Evolutionary conservation across 2,888 invertebrate genomes (phyloP).

Genomic region (Ferdinandea cuprea): DNA sequence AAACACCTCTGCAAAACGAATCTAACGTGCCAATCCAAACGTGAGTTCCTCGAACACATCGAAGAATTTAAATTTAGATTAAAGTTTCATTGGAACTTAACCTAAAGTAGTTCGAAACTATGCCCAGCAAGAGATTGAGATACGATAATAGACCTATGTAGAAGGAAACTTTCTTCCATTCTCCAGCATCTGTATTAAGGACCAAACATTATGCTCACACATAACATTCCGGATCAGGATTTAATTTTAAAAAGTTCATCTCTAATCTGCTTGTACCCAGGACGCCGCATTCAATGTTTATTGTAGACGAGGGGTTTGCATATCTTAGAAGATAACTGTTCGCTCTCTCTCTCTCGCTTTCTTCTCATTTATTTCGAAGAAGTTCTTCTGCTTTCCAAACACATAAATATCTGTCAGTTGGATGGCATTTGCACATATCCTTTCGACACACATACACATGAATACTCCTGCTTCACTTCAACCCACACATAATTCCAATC

Average conservation of each 20-base stretch:
- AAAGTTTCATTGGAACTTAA: conserved; percentile 42
- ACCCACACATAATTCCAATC: conserved; percentile 4
- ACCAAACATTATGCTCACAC: conserved; percentile 7
- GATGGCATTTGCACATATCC: conserved; percentile 69
- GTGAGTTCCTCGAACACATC: conserved; percentile 2
- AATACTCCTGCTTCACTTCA: background rate
- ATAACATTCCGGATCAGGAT: conserved; percentile 64
- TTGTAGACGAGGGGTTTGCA: conserved; percentile 65
- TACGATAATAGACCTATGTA: conserved; percentile 14
- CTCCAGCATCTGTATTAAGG: conserved; percentile 21
- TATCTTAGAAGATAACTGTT: conserved; percentile 42
- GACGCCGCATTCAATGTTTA: conserved; percentile 58
- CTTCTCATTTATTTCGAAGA: conserved; percentile 49
- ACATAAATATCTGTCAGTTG: conserved; percentile 70
- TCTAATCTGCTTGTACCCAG: conserved; percentile 54
- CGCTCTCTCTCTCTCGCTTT: conserved; percentile 4
- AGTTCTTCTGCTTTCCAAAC: conserved; percentile 44
- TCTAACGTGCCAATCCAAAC: conserved; percentile 9
- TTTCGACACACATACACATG: conserved; percentile 13
- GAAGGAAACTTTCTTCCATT: conserved; percentile 1
- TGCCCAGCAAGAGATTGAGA: background rate
- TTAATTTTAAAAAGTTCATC: conserved; percentile 71
- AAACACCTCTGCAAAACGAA: background rate
- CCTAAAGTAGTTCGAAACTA: conserved; percentile 25
- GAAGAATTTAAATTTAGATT: conserved; percentile 42